Evolutionary conservation across 2,797 vertebrate genomes (phyloP).

Genomic region (Leptatherina wallacei): DNA sequence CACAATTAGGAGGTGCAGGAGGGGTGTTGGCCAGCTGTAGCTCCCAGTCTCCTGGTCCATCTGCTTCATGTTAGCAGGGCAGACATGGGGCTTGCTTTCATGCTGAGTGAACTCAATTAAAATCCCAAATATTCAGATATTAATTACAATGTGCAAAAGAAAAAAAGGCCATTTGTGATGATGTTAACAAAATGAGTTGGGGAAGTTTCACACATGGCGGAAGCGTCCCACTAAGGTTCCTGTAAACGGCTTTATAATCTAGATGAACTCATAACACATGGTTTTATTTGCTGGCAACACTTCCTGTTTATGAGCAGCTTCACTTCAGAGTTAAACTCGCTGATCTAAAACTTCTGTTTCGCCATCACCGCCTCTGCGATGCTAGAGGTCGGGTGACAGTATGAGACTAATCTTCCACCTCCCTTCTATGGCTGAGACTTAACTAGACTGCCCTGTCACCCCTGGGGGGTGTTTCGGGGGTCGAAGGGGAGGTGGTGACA

Average conservation of each 20-base stretch:
- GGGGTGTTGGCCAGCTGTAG: conserved; percentile 54
- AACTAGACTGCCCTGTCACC: conserved; percentile 52
- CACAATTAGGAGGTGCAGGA: conserved; percentile 48
- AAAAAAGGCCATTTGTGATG: neutral
- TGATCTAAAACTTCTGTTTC: conserved; percentile 41
- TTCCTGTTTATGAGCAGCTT: conserved; percentile 54
- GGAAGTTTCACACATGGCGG: conserved; percentile 1
- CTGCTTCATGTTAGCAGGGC: conserved; percentile 63
- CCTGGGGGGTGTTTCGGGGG: conserved; percentile 10
- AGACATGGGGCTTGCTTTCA: conserved; percentile 7
- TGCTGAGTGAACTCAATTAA: neutral
- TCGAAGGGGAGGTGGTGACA: conserved; percentile 76
- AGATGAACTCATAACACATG: neutral
- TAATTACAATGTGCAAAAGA: neutral
- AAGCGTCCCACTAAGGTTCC: conserved; percentile 21
- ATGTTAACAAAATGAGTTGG: neutral
- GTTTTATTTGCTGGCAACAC: conserved; percentile 15
- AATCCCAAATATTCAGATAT: neutral
- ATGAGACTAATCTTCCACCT: conserved; percentile 56
- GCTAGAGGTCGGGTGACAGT: conserved; percentile 37
- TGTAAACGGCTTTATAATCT: conserved; percentile 16
- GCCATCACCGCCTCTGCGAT: conserved; percentile 19
- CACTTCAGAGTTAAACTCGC: conserved; percentile 15
- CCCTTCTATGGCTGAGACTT: conserved; percentile 62
- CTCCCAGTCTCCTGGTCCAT: conserved; percentile 53